Base-by-base conservation (phyloP, 2,797 vertebrate genomes). In the Sylvia borin region DNA sequence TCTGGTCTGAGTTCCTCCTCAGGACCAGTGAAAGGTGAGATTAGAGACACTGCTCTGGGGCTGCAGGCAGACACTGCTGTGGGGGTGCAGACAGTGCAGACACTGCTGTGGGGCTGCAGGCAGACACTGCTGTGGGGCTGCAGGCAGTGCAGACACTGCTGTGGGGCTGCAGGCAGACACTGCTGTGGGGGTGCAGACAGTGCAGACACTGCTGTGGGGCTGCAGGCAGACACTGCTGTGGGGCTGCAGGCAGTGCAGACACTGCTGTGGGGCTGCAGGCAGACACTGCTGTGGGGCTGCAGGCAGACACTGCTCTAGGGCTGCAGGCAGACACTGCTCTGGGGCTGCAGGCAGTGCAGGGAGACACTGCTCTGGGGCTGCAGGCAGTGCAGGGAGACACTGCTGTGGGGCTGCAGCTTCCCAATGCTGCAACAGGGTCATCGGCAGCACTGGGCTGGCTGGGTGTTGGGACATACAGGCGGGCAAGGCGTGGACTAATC, bases 401-500 rank as follows among this genome's bases (percentile, higher is more conserved):
- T 36, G 24, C 34, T 27, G 3, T 29, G 13, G 27, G 29, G 17
- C 36, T 42, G 58, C 31, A 43, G 0, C 27, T 61, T 64, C n/a
- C 11, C n/a, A 19, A 8, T 19, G 25, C 36, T 40, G 43, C 8
- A 5, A 7, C 0, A 1, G 31, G 12, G 11, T 26, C 26, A 38
- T 4, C n/a, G 5, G 5, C 54, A n/a, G 2, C 19, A 13, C 6
- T 2, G 2, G 21, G 4, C 3, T 16, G 32, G 22, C 32, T 1
- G 0, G 10, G 21, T 32, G 22, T 3, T 38, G 7, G 13, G 19
- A 31, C 6, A 38, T 11, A 24, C 13, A 15, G 42, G 10, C 5
- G 1, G 2, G 16, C 9, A n/a, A 45, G 22, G 12, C 7, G 4
- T 1, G 11, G 3, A 24, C 5, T 1, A 3, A 61, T 7, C 1